Percentiles rank a stretch among this genome's conserved stretches.
These are phyloP conservation scores for Patagioenas fasciata DNA, from an alignment of 2,113 vertebrate species.

Conservation along the genomic window DNA sequence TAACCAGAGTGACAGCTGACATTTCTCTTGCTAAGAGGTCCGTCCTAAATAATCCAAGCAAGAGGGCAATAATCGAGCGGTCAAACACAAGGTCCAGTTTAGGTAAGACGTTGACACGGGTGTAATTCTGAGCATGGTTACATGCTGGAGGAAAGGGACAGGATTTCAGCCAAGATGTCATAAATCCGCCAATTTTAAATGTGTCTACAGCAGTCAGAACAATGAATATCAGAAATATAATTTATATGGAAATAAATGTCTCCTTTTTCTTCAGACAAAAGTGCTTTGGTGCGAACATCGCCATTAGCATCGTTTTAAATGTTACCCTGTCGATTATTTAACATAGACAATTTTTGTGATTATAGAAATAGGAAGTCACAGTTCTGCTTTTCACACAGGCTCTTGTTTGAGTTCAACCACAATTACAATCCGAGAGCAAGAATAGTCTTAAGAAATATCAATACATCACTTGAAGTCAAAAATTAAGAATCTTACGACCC, in stretches of 20 bases:
- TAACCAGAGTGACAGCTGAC: conserved; percentile 97
- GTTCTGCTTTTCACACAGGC: not conserved
- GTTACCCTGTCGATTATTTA: not conserved
- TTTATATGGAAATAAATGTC: not conserved
- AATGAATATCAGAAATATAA: not conserved
- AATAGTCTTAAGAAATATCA: not conserved
- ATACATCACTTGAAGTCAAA: not conserved
- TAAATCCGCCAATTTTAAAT: not conserved
- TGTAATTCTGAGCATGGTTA: fast-evolving
- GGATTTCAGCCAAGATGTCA: not conserved
- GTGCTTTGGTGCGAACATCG: not conserved
- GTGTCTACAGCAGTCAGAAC: not conserved
- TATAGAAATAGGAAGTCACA: not conserved
- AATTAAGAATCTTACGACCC: not conserved
- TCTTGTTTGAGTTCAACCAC: not conserved
- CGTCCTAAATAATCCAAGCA: conserved; percentile 98
- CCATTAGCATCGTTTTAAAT: not conserved
- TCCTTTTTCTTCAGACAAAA: not conserved
- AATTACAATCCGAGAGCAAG: not conserved
- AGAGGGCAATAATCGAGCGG: conserved; percentile 96
- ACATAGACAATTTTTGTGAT: not conserved
- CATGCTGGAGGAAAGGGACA: not conserved
- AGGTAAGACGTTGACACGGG: conserved; percentile 74
- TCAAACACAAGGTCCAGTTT: conserved; percentile 96
- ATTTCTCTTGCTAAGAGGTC: conserved; percentile 99